These are phyloP conservation scores for Morbakka virulenta DNA, from an alignment of 30 jellyfish, hydroid and myxozoan genomes.

Conservation along the genomic window DNA sequence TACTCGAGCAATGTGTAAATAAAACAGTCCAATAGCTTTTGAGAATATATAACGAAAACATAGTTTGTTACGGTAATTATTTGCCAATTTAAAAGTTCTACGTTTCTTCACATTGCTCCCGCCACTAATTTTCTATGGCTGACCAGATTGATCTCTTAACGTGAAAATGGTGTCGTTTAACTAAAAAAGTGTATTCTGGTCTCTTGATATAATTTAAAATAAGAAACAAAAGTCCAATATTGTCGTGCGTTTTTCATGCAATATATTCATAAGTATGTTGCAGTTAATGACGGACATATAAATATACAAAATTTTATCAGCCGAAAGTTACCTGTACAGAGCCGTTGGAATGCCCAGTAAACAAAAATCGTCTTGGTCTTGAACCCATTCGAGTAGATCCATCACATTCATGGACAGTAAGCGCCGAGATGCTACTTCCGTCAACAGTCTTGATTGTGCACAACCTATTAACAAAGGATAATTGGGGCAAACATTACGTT, in stretches of 20 bases:
- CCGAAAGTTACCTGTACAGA: constrained; percentile 71
- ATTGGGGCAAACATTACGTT: not conserved
- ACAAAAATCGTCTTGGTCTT: constrained; percentile 91
- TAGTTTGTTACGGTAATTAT: no score
- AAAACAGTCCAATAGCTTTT: no score
- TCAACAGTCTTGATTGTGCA: constrained; percentile 95
- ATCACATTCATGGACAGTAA: constrained; percentile 93
- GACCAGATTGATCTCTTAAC: no score
- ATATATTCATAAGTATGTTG: no score
- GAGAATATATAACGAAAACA: no score
- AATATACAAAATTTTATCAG: no score
- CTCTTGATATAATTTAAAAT: not conserved
- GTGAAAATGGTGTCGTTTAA: no score
- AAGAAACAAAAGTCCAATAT: not conserved
- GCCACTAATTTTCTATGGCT: no score
- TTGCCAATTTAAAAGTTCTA: no score
- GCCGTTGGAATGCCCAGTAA: constrained; percentile 98
- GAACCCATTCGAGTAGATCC: constrained; percentile 98
- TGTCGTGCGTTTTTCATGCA: not conserved
- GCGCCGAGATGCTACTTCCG: constrained; percentile 91
- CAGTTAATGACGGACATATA: no score
- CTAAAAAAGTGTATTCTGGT: not conserved
- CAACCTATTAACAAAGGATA: constrained; percentile 57
- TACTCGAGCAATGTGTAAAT: no score
- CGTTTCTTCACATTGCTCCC: no score